Base-by-base conservation (phyloP, 2,113 vertebrate species). In the Phaethon lepturus region DNA sequence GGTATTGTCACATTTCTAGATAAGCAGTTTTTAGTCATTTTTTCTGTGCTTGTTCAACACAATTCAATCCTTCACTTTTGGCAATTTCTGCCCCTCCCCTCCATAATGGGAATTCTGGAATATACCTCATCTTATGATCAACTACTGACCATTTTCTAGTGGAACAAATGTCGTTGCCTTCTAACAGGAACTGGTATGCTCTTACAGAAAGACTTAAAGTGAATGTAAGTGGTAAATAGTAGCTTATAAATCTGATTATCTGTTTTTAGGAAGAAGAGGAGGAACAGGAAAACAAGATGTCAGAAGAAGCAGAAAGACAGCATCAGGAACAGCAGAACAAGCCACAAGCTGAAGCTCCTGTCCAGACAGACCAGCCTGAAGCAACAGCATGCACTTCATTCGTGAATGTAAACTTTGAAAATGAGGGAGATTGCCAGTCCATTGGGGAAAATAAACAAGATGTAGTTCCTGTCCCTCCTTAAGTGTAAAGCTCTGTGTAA, bases 251-350 rank as follows among this genome's bases (percentile, higher is more conserved):
- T 45, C 56, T 47, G 19, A 10, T 72, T 73, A 4, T 49, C 38
- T 73, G 3, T 50, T 86, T 96, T 59, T 97, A 99, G 99, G 99
- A 98, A 62, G 99, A 99, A 85, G 99, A 99, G 25, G 99, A 99
- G 38, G 98, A 98, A 11, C 98, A 99, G 92, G 99, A 99, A 96
- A 99, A 98, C 90, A 98, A 97, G 29, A 98, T 99, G 98, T 99
- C 99, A 35, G 99, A 99, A 95, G 99, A 98, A 98, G 99, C 99
- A 9, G 99, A 99, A 94, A 98, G 97, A 76, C 96, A 96, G 59
- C 98, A 98, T 44, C 98, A 98, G 82, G 98, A 98, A 47, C 97
- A 98, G 49, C 98, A 97, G 86, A 97, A 95, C 63, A 98, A 98
- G 90, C 13, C 75, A 58, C 98, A 97, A 35, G 97, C 97, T 24